Base-by-base conservation (phyloP, 1,140 invertebrate species). In the Heterodera carotae region DNA sequence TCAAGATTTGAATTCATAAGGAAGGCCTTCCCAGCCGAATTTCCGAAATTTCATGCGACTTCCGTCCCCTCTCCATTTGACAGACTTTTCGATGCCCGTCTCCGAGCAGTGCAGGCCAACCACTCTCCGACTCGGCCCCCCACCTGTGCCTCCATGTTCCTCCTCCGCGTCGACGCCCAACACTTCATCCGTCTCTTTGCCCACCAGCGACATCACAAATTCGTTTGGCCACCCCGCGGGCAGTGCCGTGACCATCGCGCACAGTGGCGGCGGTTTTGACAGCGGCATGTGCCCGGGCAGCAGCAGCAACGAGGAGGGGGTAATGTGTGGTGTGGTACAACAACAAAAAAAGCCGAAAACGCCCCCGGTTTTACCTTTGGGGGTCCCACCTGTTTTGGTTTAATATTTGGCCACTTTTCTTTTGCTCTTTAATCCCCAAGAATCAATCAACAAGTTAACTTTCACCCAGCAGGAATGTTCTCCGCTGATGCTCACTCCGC, bases 211-310 rank as follows among this genome's bases (percentile, higher is more conserved):
- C n/a, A n/a, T n/a, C n/a, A n/a, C n/a, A n/a, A n/a, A n/a, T n/a
- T n/a, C n/a, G n/a, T n/a, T 62, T 62, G n/a, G 29, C 60, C 60
- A 10, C 0, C 60, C 29, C 60, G 8, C 29, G 7, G 22, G 8
- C n/a, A 34, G 15, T 34, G 25, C 27, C 33, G 22, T 12, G n/a
- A 22, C 62, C 62, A 29, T 22, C 12, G 27, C 8, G 29, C 25
- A 66, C 6, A 34, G 62, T 22, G n/a, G 8, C 10, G 33, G 29
- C 60, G n/a, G 33, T 15, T 66, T 7, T 18, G 62, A 66, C 33
- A 66, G 62, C 33, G 62, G 62, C 27, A 66, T 66, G 62, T 66
- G 62, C 6, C n/a, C n/a, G 29, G 29, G 62, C 62, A 66, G 62
- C 62, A 66, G 62, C 62, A 56, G 48, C 48, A 56, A 56, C 48